Base-by-base conservation (phyloP, 2,888 invertebrate genomes). In the Eulithis testata region DNA sequence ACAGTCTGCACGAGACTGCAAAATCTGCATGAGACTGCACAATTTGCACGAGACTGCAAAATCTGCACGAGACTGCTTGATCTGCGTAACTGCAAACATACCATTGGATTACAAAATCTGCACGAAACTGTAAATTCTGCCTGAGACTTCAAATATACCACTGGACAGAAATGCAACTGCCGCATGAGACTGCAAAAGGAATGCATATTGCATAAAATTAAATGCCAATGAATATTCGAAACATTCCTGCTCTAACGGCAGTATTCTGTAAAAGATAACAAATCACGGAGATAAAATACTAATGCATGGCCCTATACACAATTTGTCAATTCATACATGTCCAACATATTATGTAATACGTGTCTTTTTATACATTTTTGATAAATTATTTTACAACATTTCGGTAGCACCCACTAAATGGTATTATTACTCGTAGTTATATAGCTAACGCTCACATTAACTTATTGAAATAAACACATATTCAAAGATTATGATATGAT, bases 401-500 rank as follows among this genome's bases (percentile, higher is more conserved):
- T 40, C 40, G 8, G 6, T 40, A 40, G 40, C 40, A 40, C 8
- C 9, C 8, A 8, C 5, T 40, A 40, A 8, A 7, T 8, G 9
- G 40, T 37, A 51, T 36, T 36, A 11, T 11, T 21, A 21, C 21
- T 21, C 21, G 21, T 21, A n/a, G n/a, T 4, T 14, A 5, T 2
- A 4, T 21, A 9, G 21, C 49, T 49, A 11, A 11, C 21, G 6
- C 11, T 54, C 11, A 1, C 8, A 11, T 21, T 60, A 54, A 53
- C 44, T 62, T 43, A 62, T 62, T 65, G 3, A 69, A 64, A 59
- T 45, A 69, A 66, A 70, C 60, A 51, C 43, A 21, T 37, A n/a
- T 50, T 47, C 11, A 14, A 40, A 40, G 27, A 56, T 52, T 60
- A 55, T 40, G 36, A 53, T 63, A 44, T 51, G 12, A 76, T 82